Base-by-base conservation (phyloP, 2,888 invertebrate species). In the Seira musarum region DNA sequence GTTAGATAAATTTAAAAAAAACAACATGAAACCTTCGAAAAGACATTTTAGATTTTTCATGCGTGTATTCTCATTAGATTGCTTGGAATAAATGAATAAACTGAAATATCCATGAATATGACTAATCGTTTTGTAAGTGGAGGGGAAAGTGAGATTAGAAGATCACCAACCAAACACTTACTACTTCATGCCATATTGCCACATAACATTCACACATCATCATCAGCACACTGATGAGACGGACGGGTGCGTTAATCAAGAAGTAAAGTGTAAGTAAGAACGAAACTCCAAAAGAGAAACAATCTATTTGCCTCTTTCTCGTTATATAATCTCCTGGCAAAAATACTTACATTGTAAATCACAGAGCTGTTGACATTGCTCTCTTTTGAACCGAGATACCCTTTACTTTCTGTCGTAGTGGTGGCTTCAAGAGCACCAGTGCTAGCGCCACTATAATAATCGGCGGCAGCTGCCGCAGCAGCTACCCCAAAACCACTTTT, bases 291-390 rank as follows among this genome's bases (percentile, higher is more conserved):
- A 6, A 40, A 40, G 40, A 13, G 40, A 40, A 40, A 40, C 13
- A n/a, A n/a, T n/a, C n/a, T n/a, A n/a, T n/a, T n/a, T n/a, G 40
- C 40, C 40, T 8, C 40, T n/a, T n/a, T 8, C 40, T 40, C 40
- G 40, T 40, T 40, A n/a, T n/a, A n/a, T n/a, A n/a, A n/a, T 40
- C 40, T 40, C 40, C 13, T 40, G 40, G 6, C 40, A n/a, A n/a
- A n/a, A n/a, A n/a, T n/a, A 21, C 46, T 8, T 67, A 67, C 83
- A 83, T 80, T 80, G 81, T 75, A 83, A 85, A 86, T 86, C 86
- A 86, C 86, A 86, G 85, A 57, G 74, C 74, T 73, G 74, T 25
- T 65, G 6, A 15, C 70, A 80, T 74, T 80, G 40, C 65, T 64
- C 66, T 80, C 80, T 80, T 80, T 80, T 75, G 80, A 74, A 75